Percentiles rank a stretch among this genome's conserved stretches.
phyloP scores from a whole-genome alignment of 2,113 vertebrate genomes.

The Piprites chloris region DNA sequence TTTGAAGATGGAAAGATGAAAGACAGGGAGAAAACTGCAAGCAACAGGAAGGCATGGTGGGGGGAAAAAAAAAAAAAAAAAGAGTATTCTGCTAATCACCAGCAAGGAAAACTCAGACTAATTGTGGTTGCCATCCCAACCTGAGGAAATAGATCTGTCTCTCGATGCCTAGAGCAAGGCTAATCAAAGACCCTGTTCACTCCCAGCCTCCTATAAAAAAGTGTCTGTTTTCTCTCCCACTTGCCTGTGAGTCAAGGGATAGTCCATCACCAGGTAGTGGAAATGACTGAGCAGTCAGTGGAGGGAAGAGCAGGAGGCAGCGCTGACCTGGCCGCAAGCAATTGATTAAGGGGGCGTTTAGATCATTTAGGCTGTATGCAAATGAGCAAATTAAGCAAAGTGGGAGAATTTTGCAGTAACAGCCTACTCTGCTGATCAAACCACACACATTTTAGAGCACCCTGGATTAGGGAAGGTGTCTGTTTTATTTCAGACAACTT shows the following conservation, averaged over 20 bases:
- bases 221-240: background rate
- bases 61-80: background rate
- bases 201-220: background rate
- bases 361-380: background rate
- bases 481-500: background rate
- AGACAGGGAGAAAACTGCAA: background rate
- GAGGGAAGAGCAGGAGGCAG: background rate
- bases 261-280: accelerated
- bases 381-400: background rate
- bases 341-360: background rate
- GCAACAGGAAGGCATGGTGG: background rate
- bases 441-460: background rate
- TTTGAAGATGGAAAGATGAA: background rate
- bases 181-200: background rate
- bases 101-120: background rate
- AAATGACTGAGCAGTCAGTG: background rate
- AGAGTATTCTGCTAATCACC: background rate
- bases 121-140: background rate
- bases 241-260: background rate
- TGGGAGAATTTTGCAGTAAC: background rate
- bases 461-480: background rate
- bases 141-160: background rate
- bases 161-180: background rate
- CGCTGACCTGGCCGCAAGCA: accelerated
- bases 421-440: background rate